Evolutionary conservation across 1,140 invertebrate genomes (phyloP).

Genomic region (Oncopodura yosiiana): DNA sequence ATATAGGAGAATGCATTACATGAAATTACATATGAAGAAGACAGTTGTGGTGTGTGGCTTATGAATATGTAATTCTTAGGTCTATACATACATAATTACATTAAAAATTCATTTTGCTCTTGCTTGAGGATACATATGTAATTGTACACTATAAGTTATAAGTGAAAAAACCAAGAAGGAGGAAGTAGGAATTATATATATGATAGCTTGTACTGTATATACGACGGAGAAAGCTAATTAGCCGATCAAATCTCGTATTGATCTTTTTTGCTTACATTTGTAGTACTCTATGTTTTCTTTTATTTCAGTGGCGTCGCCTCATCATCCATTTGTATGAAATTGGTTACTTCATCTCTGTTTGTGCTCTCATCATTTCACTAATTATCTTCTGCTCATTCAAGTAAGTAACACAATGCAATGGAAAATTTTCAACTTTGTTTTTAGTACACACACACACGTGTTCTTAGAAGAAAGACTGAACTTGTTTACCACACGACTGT

Average conservation of each 20-base stretch:
- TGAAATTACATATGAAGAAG: too few relatives aligned
- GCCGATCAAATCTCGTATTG: not conserved
- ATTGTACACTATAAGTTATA: too few relatives aligned
- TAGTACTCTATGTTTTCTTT: not conserved
- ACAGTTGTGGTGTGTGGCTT: too few relatives aligned
- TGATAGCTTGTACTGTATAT: not conserved
- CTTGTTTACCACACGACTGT: slow-evolving; percentile 3
- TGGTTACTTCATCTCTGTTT: slow-evolving; percentile 44
- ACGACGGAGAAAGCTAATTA: not conserved
- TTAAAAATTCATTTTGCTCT: too few relatives aligned
- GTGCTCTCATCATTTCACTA: slow-evolving; percentile 43
- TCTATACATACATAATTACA: too few relatives aligned
- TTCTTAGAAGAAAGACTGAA: not conserved
- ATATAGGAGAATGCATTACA: too few relatives aligned
- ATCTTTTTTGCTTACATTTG: not conserved
- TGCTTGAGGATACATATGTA: too few relatives aligned
- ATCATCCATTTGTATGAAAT: slow-evolving; percentile 43
- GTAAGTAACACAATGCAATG: slow-evolving; percentile 37
- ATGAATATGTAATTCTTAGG: too few relatives aligned
- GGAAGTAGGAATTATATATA: not conserved
- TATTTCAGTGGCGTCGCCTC: slow-evolving; percentile 40
- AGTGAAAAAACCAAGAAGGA: not conserved
- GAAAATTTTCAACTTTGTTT: slow-evolving; percentile 14
- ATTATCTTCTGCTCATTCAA: slow-evolving; percentile 46
- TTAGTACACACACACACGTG: not conserved